Evolutionary conservation across 2,797 vertebrate genomes (phyloP), one percentile per base, ranked within the genome.

Genomic region (Craterocephalus amniculus): DNA sequence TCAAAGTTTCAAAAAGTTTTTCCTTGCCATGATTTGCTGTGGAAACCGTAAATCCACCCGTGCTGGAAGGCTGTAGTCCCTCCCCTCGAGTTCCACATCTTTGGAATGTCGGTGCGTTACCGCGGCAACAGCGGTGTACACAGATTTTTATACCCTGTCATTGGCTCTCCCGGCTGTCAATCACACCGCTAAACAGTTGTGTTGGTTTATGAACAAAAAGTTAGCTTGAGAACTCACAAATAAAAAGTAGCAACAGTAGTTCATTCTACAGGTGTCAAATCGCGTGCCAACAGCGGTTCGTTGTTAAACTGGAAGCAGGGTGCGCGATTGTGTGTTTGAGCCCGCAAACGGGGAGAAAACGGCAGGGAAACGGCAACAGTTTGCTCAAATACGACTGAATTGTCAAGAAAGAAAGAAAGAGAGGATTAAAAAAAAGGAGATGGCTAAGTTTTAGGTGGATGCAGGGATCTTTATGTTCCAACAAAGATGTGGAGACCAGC

Each of bases 141-240:
- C 93, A 89, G 22, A 78, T 67, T n/a, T 60, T 35, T 38, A 2
- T 2, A 6, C 4, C 22, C 56, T 16, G 63, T 65, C 79, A 94
- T 94, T 95, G 92, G 95, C 54, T 70, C 56, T 0, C 0, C 45
- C 1, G 1, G 43, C 24, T 88, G 93, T 86, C 94, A 87, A 59
- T 95, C 91, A 91, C 0, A 3, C 9, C 6, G 58, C 3, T 66
- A 74, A 74, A 76, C 76, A 18, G 73, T 71, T 79, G 81, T 83
- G 79, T 36, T 76, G 86, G 89, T 65, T 80, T 82, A 80, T 86
- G 77, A 66, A 40, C 64, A 67, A 91, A 91, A 93, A 88, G 91
- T 92, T 95, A 83, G 92, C 78, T 65, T 88, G 91, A 92, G 91
- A 89, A 84, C 84, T 83, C 88, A 85, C 71, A 81, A 63, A 81